Conservation (phyloP, 1,140 invertebrate species). For the Cyclina sinensis region DNA sequence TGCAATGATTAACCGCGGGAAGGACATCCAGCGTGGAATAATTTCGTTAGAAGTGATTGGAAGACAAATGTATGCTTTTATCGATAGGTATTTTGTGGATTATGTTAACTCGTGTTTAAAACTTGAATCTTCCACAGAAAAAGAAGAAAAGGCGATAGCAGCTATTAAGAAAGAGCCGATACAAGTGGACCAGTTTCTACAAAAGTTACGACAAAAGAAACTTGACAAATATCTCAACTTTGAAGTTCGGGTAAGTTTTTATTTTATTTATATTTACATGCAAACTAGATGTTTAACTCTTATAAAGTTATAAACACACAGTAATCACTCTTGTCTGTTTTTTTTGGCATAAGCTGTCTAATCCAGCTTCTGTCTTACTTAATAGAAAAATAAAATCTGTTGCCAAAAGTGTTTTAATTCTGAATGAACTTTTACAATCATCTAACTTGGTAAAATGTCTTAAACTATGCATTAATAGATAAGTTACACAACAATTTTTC, state of each 20-base stretch:
- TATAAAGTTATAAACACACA: too few species aligned
- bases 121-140: conserved; percentile 61
- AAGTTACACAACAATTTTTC: too few species aligned
- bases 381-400: too few species aligned
- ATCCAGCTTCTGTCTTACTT: too few species aligned
- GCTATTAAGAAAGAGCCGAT: conserved; percentile 62
- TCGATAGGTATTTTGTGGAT: conserved; percentile 27
- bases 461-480: too few species aligned
- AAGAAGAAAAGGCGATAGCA: conserved; percentile 63
- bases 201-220: conserved; percentile 58
- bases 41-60: conserved; percentile 42
- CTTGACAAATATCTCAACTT: conserved; percentile 66
- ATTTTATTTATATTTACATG: too few species aligned
- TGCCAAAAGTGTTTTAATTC: too few species aligned
- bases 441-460: too few species aligned
- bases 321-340: too few species aligned
- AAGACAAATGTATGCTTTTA: conserved; percentile 29
- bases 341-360: too few species aligned
- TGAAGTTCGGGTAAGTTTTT: conserved; percentile 62
- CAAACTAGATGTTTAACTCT: too few species aligned
- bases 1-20: conserved; percentile 1
- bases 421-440: too few species aligned
- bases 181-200: conserved; percentile 61
- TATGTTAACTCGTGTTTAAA: conserved; percentile 40
- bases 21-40: conserved; percentile 1